Conservation (phyloP, 2,113 vertebrate genomes). For the Oreochromis niloticus region DNA sequence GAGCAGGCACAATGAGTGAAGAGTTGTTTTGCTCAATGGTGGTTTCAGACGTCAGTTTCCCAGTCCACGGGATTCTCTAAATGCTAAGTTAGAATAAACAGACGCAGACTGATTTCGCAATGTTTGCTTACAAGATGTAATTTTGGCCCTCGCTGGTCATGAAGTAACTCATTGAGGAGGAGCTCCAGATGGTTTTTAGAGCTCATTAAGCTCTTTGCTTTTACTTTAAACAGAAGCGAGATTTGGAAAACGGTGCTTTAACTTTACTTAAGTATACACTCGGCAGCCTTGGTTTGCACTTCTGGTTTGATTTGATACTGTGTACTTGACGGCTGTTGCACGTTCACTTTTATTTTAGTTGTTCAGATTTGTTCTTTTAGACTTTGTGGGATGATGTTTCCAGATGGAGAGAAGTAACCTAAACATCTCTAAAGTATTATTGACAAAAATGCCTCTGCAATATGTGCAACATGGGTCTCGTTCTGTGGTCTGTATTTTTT, state of each 20-base stretch:
- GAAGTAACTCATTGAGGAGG: slow-evolving; percentile 15
- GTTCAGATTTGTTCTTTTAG: background rate
- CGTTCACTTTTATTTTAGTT: background rate
- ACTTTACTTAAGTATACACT: slow-evolving; percentile 2
- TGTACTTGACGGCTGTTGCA: background rate
- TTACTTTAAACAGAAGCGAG: background rate
- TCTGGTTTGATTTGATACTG: background rate
- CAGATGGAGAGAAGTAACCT: background rate
- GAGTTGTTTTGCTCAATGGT: background rate
- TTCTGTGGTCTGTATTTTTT: background rate
- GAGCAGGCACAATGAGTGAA: background rate
- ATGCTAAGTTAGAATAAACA: background rate
- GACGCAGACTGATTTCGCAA: background rate
- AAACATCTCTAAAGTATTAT: background rate
- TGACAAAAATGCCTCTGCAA: background rate
- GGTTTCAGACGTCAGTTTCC: background rate
- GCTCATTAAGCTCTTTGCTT: slow-evolving; percentile 27
- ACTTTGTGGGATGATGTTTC: background rate
- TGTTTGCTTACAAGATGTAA: background rate
- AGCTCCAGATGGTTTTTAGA: slow-evolving; percentile 39
- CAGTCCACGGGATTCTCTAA: background rate
- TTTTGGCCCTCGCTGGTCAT: slow-evolving; percentile 27
- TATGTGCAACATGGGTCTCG: background rate
- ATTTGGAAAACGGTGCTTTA: slow-evolving; percentile 6
- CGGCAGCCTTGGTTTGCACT: background rate